These are phyloP conservation scores for Clavelina lepadiformis DNA, from an alignment of 23 tunicate species.

Conservation along the genomic window DNA sequence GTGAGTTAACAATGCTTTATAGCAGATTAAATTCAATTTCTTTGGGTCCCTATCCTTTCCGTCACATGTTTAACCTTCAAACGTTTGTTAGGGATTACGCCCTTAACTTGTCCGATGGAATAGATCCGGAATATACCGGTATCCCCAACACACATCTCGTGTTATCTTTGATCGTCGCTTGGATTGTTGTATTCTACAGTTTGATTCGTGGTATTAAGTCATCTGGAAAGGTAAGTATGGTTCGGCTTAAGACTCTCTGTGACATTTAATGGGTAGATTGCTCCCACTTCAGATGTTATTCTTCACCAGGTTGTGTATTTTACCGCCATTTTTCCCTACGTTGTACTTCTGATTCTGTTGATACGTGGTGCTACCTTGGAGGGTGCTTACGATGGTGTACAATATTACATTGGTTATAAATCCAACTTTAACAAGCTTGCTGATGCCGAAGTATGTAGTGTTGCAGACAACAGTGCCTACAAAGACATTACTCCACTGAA, in stretches of 20 bases:
- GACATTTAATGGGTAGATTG: too few relatives aligned
- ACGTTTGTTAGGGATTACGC: constrained; percentile 37
- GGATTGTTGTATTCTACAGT: constrained; percentile 88
- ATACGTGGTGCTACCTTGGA: constrained; percentile 78
- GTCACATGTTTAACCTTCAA: background rate
- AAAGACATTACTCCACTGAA: background rate
- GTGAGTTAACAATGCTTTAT: constrained; percentile 10
- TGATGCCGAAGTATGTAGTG: constrained; percentile 57
- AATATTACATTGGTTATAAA: constrained; percentile 81
- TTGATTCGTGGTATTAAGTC: constrained; percentile 84
- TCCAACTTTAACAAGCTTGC: constrained; percentile 42
- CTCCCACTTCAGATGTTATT: background rate
- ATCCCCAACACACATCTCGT: constrained; percentile 56
- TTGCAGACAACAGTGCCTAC: background rate
- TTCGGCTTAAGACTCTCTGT: too few relatives aligned
- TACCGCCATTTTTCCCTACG: constrained; percentile 91
- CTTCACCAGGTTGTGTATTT: constrained; percentile 70
- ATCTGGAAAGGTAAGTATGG: constrained; percentile 72
- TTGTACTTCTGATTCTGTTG: constrained; percentile 72
- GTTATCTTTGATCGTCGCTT: constrained; percentile 55
- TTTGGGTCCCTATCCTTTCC: background rate
- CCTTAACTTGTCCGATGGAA: constrained; percentile 46
- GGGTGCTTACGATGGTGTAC: constrained; percentile 87
- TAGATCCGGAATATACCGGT: constrained; percentile 66
- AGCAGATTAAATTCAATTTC: background rate